Base-by-base conservation (phyloP, 23 tunicate species). In the Corella eumyota region DNA sequence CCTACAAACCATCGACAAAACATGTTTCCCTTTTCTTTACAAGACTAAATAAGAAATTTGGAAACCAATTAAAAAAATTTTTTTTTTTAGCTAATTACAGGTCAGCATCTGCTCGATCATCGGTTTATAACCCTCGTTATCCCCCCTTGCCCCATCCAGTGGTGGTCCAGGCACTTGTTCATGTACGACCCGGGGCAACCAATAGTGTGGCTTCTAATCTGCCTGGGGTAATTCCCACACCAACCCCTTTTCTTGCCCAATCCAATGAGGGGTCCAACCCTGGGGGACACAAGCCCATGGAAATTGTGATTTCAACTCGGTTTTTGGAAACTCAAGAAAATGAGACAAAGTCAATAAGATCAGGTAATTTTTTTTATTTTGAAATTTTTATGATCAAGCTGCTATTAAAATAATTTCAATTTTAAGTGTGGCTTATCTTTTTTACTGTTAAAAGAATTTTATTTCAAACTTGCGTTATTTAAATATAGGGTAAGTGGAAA, bases 81-180 rank as follows among this genome's bases (percentile, higher is more conserved):
- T 52, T 32, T 53, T 23, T 27, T n/a, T 6, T 61, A 72, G 78
- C 64, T 64, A 64, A 74, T 13, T 71, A 64, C n/a, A 44, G 71
- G 3, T 37, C 50, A 4, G 2, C 22, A 0, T 15, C 82, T 34
- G 60, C 61, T 28, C 70, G 82, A 1, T 56, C 73, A 2, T 31
- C 68, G 56, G 23, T 70, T 2, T 21, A 46, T 23, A 84, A 75
- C 64, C 83, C 83, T 34, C 58, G 94, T 13, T 64, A 59, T 24
- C 77, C 83, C 4, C 94, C 94, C 5, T 66, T 68, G 47, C 94
- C 94, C 15, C 67, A 45, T n/a, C 83, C 94, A 6, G 60, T 80
- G 9, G 15, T 56, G 46, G 58, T 75, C 9, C 65, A 84, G 6
- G 84, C 94, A 9, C 70, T 84, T 47, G 81, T 71, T 48, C 92